Conservation (phyloP, 2,113 vertebrate species). For the Rhineura floridana region DNA sequence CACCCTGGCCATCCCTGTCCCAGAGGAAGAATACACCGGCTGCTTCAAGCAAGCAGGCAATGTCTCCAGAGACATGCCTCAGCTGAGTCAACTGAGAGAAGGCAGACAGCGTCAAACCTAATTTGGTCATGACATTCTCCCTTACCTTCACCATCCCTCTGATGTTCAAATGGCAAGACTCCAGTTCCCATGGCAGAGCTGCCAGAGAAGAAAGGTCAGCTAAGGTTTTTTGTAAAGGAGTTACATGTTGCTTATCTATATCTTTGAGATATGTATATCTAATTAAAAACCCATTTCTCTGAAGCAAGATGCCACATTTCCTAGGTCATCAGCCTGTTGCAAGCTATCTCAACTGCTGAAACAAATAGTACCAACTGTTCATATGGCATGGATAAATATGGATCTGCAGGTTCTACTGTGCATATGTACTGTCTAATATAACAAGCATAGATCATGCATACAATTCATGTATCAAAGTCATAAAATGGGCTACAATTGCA, state of each 20-base stretch:
- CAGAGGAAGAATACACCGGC: conserved; percentile 46
- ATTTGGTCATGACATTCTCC: conserved; percentile 45
- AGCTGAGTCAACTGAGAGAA: conserved; percentile 38
- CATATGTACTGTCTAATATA: too few species aligned
- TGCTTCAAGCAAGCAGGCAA: conserved; percentile 40
- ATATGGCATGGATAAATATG: background rate
- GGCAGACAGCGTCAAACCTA: conserved; percentile 39
- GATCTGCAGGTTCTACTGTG: too few species aligned
- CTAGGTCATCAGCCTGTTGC: too few species aligned
- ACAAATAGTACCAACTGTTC: too few species aligned
- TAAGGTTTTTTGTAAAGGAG: conserved; percentile 39
- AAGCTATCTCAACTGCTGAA: too few species aligned
- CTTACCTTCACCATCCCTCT: conserved; percentile 27
- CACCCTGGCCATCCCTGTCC: background rate
- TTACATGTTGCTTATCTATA: rapidly evolving
- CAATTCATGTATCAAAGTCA: background rate
- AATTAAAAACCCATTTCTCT: background rate
- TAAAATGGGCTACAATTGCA: background rate
- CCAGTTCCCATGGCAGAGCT: conserved; percentile 45
- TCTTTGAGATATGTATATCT: background rate
- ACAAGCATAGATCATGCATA: background rate
- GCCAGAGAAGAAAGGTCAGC: conserved; percentile 49
- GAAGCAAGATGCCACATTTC: background rate
- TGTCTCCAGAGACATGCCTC: conserved; percentile 45
- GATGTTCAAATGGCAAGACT: conserved; percentile 52